Evolutionary conservation across 2,888 invertebrate genomes (phyloP), one percentile per base, ranked within the genome.

Genomic region (Podabrus alpinus): DNA sequence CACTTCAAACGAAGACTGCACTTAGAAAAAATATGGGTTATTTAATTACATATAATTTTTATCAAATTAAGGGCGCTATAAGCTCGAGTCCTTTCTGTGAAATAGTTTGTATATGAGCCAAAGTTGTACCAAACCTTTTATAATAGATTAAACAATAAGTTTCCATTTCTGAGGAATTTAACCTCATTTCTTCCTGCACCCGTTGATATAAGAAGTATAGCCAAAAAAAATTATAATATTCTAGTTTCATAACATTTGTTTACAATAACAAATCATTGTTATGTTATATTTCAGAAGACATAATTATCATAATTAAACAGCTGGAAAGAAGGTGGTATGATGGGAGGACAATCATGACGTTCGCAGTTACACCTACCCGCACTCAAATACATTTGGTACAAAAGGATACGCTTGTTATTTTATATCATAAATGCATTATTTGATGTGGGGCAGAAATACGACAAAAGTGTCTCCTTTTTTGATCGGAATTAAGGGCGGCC

Each of bases 401-500:
- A 73, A 73, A 60, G 73, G 73, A 73, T 73, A 73, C 61, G 73
- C 68, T 74, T 71, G 74, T 74, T 74, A 74, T 73, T 73, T 73
- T 74, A 74, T 74, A 74, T 74, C 71, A 74, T 74, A 74, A 74
- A 71, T 71, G 59, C 64, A 71, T 74, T 70, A 74, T 67, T 45
- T 68, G 29, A 70, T 67, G 60, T 70, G 71, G 74, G 74, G 68
- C 74, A 74, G 67, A 9, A 59, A 61, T 59, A 45, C 29, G 45
- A 64, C 24, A 67, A 66, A 66, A 19, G 60, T 61, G 72, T 69
- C 74, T 70, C 66, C 74, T 70, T 17, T 59, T 62, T 74, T 68
- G 71, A 75, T 75, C 70, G 17, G 45, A 66, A 71, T 71, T 67
- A 76, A 73, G 75, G 76, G 78, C 77, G 79, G 77, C 78, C 77